Evolutionary conservation across 2,888 invertebrate species (phyloP), one percentile per base, ranked within the genome.

Genomic region (Parnassius orleans): DNA sequence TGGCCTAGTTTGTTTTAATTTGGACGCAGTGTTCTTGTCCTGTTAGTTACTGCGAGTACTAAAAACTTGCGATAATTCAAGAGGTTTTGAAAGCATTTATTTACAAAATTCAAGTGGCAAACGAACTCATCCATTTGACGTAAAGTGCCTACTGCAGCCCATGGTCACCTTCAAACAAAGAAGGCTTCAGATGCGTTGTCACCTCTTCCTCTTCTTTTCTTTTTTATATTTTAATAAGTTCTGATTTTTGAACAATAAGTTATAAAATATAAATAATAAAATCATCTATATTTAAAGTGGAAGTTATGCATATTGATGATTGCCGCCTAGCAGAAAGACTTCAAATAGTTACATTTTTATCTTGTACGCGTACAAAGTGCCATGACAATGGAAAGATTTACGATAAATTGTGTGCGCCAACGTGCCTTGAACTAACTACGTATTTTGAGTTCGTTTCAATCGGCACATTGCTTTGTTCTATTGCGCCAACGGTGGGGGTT

Each of bases 351-450:
- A 76, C 68, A 71, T 76, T 78, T 76, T 72, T 76, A 76, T 61
- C 60, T 65, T 62, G 65, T 60, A 62, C 67, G 64, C 68, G 70
- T 68, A 66, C 72, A 66, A 65, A 72, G 75, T 74, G 73, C 77
- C 71, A 61, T 63, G 76, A 80, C 80, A 80, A 81, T 81, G 73
- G 74, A 57, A 57, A 78, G 80, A 80, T 80, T 69, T 44, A 63
- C 66, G 81, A 81, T 81, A 80, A 76, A 68, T 60, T 33, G 33
- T 33, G 33, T 33, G 56, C 68, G 67, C 65, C 70, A 71, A 71
- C 71, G 72, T 72, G 68, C 68, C 57, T 63, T 59, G 63, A 63
- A 59, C 56, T 51, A 59, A 47, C 52, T 47, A 57, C 53, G 53
- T 57, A 60, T 56, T 59, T 59, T 52, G 59, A 48, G 56, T 60